These are phyloP conservation scores for Esox niger DNA, from an alignment of 2,113 vertebrate species.

Conservation along the genomic window DNA sequence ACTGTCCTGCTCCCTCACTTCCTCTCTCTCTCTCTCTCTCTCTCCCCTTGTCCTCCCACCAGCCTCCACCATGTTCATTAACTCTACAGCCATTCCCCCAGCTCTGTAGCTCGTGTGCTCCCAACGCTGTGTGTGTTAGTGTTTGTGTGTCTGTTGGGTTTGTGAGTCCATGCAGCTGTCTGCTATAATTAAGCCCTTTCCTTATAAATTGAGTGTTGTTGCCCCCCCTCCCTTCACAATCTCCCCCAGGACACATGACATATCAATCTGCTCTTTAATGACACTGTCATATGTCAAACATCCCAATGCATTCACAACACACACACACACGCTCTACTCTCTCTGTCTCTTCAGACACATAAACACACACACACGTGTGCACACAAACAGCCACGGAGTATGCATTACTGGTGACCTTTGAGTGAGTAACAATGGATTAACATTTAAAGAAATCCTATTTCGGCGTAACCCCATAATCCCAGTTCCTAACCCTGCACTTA, in stretches of 20 bases:
- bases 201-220: no score
- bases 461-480: no score
- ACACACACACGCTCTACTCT: not conserved
- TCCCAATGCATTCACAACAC: not conserved
- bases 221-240: not conserved
- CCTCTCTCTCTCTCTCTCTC: not conserved
- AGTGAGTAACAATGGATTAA: no score
- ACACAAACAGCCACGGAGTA: no score
- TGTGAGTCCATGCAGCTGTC: constrained; percentile 19
- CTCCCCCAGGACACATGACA: not conserved
- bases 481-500: no score
- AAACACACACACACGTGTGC: no score
- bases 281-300: not conserved
- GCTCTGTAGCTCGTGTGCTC: not conserved
- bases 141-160: not conserved
- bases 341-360: no score
- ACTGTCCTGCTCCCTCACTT: not conserved
- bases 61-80: not conserved
- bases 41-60: constrained; percentile 1
- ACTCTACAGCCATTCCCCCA: not conserved
- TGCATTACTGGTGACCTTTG: no score
- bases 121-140: not conserved
- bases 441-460: no score
- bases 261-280: not conserved
- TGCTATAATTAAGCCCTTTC: constrained; percentile 16